Evolutionary conservation across 2,888 invertebrate species (phyloP).

Genomic region (Acronicta psi): DNA sequence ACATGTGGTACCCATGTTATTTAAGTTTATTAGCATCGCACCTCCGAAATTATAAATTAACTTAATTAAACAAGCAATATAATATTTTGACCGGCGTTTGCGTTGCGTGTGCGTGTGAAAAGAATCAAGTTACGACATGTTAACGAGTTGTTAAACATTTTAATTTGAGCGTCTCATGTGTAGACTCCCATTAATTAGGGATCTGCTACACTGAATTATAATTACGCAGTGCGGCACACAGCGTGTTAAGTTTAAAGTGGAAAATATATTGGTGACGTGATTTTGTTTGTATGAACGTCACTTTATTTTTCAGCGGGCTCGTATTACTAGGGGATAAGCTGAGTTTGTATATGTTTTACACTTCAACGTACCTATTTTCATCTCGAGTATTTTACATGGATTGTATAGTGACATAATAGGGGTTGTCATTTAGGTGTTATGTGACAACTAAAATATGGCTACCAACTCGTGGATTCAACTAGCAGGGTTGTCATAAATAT

Average conservation of each 20-base stretch:
- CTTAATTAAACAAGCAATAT: slow-evolving; percentile 28
- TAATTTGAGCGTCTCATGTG: slow-evolving; percentile 53
- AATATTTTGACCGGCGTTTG: slow-evolving; percentile 13
- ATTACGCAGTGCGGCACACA: slow-evolving; percentile 43
- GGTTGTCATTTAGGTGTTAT: too few relatives aligned
- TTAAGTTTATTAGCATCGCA: too few relatives aligned
- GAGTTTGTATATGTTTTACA: slow-evolving; percentile 19
- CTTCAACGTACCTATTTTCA: slow-evolving; percentile 25
- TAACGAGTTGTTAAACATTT: slow-evolving; percentile 55
- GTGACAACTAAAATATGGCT: too few relatives aligned
- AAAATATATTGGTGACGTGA: slow-evolving; percentile 45
- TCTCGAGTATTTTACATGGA: neutral
- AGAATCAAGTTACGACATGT: slow-evolving; percentile 42
- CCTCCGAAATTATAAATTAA: slow-evolving; percentile 20
- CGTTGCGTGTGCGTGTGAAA: slow-evolving; percentile 28
- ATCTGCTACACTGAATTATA: slow-evolving; percentile 41
- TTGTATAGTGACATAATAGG: neutral
- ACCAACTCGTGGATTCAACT: too few relatives aligned
- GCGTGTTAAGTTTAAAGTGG: slow-evolving; percentile 42
- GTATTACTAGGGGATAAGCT: slow-evolving; percentile 12
- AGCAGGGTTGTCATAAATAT: too few relatives aligned
- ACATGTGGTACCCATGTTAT: too few relatives aligned
- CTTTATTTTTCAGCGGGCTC: slow-evolving; percentile 26
- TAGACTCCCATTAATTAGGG: slow-evolving; percentile 53
- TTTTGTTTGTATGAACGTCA: slow-evolving; percentile 36